Percentiles rank a stretch among this genome's conserved stretches.
phyloP scores from a whole-genome alignment of 2,888 invertebrate genomes.

The Allolobophora icterica region DNA sequence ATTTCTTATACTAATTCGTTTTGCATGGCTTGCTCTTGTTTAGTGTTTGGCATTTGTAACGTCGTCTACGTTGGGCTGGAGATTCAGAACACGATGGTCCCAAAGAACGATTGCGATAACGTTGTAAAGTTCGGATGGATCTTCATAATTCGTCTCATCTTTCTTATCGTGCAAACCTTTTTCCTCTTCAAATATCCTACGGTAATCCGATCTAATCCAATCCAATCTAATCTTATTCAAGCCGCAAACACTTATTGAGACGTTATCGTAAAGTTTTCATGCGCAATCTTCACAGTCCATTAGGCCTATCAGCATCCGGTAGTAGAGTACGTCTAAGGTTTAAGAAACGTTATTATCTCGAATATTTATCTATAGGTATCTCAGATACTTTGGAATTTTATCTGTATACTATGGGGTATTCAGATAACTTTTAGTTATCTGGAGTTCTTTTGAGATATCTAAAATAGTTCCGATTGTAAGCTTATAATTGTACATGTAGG shows the following conservation, averaged over 20 bases:
- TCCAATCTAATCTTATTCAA: not conserved
- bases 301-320: no score
- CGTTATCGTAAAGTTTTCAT: not conserved
- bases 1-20: not conserved
- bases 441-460: no score
- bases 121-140: slow-evolving; percentile 35
- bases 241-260: not conserved
- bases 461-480: no score
- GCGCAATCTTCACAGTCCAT: not conserved
- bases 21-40: not conserved
- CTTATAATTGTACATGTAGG: no score
- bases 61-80: slow-evolving; percentile 73
- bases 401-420: no score
- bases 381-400: no score
- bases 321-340: no score
- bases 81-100: slow-evolving; percentile 36
- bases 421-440: no score
- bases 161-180: slow-evolving; percentile 98
- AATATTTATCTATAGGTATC: no score
- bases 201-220: slow-evolving; percentile 71
- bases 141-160: slow-evolving; percentile 81
- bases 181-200: slow-evolving; percentile 97
- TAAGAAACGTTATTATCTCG: no score
- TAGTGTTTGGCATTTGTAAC: slow-evolving; percentile 93
- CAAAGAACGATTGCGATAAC: not conserved